Conservation (phyloP, 2,888 invertebrate genomes). For the Herminia tarsipennalis region DNA sequence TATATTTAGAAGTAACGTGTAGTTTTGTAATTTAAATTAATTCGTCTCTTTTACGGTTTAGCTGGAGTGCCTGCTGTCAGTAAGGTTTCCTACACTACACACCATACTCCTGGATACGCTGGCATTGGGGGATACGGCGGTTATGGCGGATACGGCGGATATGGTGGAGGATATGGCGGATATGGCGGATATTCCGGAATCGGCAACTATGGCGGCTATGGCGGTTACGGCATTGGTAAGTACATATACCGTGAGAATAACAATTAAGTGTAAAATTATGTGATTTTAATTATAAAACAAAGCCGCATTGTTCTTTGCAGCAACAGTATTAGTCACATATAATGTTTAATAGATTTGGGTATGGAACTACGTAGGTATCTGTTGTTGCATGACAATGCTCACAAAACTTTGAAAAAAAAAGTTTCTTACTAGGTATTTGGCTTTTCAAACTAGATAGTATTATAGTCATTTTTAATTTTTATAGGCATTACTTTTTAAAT, state of each 20-base stretch:
- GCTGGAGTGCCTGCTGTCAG: slow-evolving; percentile 62
- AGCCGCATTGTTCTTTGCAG: slow-evolving; percentile 34
- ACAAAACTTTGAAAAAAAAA: no score
- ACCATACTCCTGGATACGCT: slow-evolving; percentile 42
- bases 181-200: slow-evolving; percentile 34
- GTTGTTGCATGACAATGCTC: no score
- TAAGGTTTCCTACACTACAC: slow-evolving; percentile 66
- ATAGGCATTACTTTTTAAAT: no score
- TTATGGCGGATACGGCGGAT: slow-evolving; percentile 47
- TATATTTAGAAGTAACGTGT: no score
- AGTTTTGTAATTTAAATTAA: no score
- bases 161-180: slow-evolving; percentile 50
- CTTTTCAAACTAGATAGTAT: no score
- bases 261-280: slow-evolving; percentile 35
- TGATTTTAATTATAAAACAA: slow-evolving; percentile 27
- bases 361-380: no score
- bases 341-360: no score
- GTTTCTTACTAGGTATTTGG: no score
- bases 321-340: slow-evolving; percentile 17
- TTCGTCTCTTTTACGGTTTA: no score
- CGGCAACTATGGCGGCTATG: slow-evolving; percentile 44
- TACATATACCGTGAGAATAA: slow-evolving; percentile 28
- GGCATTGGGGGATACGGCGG: slow-evolving; percentile 50
- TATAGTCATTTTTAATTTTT: no score
- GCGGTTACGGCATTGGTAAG: slow-evolving; percentile 51